These are phyloP conservation scores for Noctuana brunneofusca DNA, from an alignment of 2,888 invertebrate genomes.

Conservation along the genomic window DNA sequence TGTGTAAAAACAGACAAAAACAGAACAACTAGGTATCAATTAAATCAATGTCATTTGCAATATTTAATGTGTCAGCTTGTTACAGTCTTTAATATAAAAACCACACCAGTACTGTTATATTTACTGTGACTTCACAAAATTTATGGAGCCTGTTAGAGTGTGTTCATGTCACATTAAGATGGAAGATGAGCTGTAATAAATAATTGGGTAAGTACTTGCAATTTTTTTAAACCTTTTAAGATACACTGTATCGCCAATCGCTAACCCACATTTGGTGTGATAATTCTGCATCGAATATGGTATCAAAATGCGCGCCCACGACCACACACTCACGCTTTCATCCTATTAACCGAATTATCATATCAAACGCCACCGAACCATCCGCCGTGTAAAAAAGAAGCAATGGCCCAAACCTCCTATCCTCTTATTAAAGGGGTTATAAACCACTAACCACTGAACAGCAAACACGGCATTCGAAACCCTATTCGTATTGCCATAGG, in stretches of 20 bases:
- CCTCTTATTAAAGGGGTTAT: conserved; percentile 75
- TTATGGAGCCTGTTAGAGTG: too few species aligned
- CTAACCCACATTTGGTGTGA: background rate
- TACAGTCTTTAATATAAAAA: too few species aligned
- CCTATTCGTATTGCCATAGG: conserved; percentile 43
- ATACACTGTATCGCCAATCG: background rate
- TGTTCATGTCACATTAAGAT: too few species aligned
- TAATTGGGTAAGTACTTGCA: too few species aligned
- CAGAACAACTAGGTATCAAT: too few species aligned
- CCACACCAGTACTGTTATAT: too few species aligned
- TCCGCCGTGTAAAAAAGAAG: conserved; percentile 65
- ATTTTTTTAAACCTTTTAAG: background rate
- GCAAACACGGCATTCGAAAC: conserved; percentile 47
- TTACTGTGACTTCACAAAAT: too few species aligned
- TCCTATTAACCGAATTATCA: conserved; percentile 77
- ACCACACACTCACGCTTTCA: conserved; percentile 54
- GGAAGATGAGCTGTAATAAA: too few species aligned
- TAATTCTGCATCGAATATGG: conserved; percentile 48
- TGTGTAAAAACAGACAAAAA: too few species aligned
- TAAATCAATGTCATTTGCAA: too few species aligned
- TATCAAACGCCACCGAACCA: conserved; percentile 75
- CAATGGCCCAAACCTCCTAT: conserved; percentile 75
- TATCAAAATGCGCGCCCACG: conserved; percentile 70
- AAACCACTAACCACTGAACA: conserved; percentile 43
- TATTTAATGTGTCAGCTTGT: too few species aligned